These are phyloP conservation scores for Phasia obesa DNA, from an alignment of 2,888 invertebrate species.

Conservation along the genomic window DNA sequence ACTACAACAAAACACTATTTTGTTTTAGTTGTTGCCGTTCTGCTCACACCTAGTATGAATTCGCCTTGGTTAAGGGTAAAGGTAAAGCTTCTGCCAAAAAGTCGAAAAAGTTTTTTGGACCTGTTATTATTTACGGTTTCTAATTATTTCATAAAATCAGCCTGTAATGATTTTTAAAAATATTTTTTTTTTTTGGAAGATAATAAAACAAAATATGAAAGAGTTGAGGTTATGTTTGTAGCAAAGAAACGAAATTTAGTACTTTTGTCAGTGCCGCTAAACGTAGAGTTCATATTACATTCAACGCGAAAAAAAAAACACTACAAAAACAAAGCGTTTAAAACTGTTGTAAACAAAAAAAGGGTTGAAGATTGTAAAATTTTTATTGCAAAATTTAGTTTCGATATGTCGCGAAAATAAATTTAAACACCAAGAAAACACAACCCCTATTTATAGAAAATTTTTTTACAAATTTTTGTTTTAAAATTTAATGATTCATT, in stretches of 20 bases:
- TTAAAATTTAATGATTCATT: slow-evolving; percentile 56
- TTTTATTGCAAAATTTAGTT: slow-evolving; percentile 23
- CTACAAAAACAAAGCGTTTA: neutral
- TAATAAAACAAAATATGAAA: too few relatives aligned
- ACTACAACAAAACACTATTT: too few relatives aligned
- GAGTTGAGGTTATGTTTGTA: too few relatives aligned
- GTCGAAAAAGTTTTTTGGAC: too few relatives aligned
- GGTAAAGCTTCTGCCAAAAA: too few relatives aligned
- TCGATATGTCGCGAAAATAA: slow-evolving; percentile 16
- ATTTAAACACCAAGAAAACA: neutral
- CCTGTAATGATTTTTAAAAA: too few relatives aligned
- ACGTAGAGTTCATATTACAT: neutral
- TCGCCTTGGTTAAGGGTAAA: too few relatives aligned
- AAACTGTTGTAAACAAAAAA: slow-evolving; percentile 2
- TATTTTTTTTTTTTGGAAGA: too few relatives aligned
- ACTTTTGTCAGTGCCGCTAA: neutral
- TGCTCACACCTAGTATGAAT: too few relatives aligned
- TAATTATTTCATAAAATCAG: too few relatives aligned
- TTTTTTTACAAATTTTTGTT: slow-evolving; percentile 15
- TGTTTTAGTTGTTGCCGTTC: too few relatives aligned
- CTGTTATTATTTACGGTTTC: too few relatives aligned
- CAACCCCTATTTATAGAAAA: slow-evolving; percentile 34
- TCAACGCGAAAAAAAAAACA: neutral
- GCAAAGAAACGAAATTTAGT: neutral
- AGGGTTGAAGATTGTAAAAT: slow-evolving; percentile 49